Evolutionary conservation across 2,888 invertebrate species (phyloP), one percentile per base, ranked within the genome.

Genomic region (Caenorhabditis uteleia): DNA sequence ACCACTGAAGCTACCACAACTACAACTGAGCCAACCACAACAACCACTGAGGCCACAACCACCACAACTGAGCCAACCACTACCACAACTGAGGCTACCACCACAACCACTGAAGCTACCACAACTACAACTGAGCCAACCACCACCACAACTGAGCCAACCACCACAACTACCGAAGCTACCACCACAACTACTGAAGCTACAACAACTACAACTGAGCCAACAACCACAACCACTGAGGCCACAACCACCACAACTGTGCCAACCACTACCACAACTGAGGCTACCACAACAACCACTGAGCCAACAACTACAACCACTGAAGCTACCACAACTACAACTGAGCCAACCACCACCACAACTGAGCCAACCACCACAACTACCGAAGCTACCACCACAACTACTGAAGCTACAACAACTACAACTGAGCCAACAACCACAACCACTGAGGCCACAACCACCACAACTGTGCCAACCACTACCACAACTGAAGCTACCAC

Each of bases 261-360:
- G 20, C 18, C 38, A 12, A 57, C 57, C 6, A 50, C 40, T 6
- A 50, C 50, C 25, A 50, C 50, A 18, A 50, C 50, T 21, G 39
- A 20, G 14, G 7, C 27, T 14, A 50, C 50, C 4, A 50, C 50
- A 6, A 50, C 50, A 5, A 34, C 34, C n/a, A n/a, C 40, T 3
- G 39, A 23, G 2, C 16, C 50, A 23, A 57, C 49, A 14, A 57
- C 57, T 1, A 57, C 57, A 2, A 49, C 49, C 2, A 39, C n/a
- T 2, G 14, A 33, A n/a, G 6, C 21, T 8, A 57, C 48, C 8
- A 34, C 56, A 4, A 56, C 56, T 20, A 56, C 49, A 14, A 50
- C 49, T 1, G 42, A 12, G 4, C 14, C 27, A 10, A 50, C 49
- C 2, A 31, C 49, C 1, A 50, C 43, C 2, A 51, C 51, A 7